Conservation (phyloP, 2,888 invertebrate genomes). For the Xestia rhomboidea region DNA sequence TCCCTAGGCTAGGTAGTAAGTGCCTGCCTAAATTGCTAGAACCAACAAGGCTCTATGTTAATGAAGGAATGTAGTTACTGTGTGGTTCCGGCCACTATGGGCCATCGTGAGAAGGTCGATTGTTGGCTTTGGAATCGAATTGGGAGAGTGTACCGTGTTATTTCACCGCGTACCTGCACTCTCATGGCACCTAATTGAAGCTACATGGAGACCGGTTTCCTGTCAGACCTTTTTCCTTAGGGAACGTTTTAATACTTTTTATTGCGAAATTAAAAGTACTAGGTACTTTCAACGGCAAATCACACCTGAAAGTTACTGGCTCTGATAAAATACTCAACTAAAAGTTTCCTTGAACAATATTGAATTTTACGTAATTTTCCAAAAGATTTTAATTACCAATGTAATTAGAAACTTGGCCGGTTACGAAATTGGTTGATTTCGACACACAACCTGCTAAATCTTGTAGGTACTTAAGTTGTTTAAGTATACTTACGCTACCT, state of each 20-base stretch:
- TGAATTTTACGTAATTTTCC: slow-evolving; percentile 40
- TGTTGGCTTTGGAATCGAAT: slow-evolving; percentile 15
- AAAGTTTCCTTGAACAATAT: slow-evolving; percentile 27
- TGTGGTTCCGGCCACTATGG: slow-evolving; percentile 30
- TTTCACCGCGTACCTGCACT: slow-evolving; percentile 7
- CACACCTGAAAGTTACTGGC: slow-evolving; percentile 4
- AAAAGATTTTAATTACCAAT: slow-evolving; percentile 54
- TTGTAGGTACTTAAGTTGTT: not conserved
- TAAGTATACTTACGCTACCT: slow-evolving; percentile 2
- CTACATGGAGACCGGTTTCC: not conserved
- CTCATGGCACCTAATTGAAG: not conserved
- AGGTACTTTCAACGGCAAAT: not conserved
- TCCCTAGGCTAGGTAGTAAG: slow-evolving; percentile 6
- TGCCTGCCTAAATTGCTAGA: slow-evolving; percentile 28
- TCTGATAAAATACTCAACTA: slow-evolving; percentile 20
- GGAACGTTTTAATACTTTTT: not conserved
- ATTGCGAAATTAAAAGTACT: not conserved
- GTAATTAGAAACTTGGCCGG: slow-evolving; percentile 38
- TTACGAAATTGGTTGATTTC: slow-evolving; percentile 44
- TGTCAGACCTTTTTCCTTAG: not conserved
- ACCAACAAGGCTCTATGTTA: slow-evolving; percentile 21
- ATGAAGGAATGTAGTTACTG: slow-evolving; percentile 37
- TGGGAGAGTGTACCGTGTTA: not conserved
- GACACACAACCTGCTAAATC: slow-evolving; percentile 1
- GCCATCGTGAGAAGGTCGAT: not conserved